Evolutionary conservation across 2,113 vertebrate genomes (phyloP), one percentile per base, ranked within the genome.

Genomic region (Xiphophorus couchianus): DNA sequence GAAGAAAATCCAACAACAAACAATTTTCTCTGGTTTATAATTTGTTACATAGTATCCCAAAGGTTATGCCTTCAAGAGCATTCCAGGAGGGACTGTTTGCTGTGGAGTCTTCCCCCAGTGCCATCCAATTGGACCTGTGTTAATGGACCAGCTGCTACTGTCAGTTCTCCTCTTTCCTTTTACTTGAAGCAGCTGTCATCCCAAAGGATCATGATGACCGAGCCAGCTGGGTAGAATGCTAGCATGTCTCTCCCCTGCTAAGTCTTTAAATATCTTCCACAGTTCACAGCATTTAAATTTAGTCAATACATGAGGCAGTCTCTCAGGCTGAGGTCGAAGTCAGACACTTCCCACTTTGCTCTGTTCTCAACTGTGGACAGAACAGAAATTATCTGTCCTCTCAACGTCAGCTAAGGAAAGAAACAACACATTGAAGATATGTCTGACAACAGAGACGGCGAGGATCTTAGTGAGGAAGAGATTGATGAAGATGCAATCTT

Each of bases 401-500:
- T 76, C 61, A 28, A 83, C 58, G 68, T 28, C n/a, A 12, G n/a
- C 15, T 30, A 31, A 25, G 35, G 27, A 73, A 44, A 29, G 37
- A 75, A 72, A 22, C 14, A 28, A 31, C 14, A 67, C 35, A 33
- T 44, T n/a, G 29, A 62, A 61, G 80, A 82, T 1, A 95, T 95
- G 94, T 94, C 93, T 2, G 77, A 81, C 54, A 33, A 27, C 19
- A 85, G 65, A 65, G 88, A 94, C 31, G 25, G 29, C 1, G 91
- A 91, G 29, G 90, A 93, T 8, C 77, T 91, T 12, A 86, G 84
- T 29, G 91, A 92, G 17, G 91, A 95, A 61, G 95, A 99, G 0
- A 94, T 98, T 10, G 92, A 95, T 28, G 98, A 99, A 83, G 98
- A 99, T 86, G 95, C 96, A 88, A 95, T 99, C 90, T 93, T 99